Evolutionary conservation across 2,113 vertebrate species (phyloP).

Genomic region (Struthidea cinerea): DNA sequence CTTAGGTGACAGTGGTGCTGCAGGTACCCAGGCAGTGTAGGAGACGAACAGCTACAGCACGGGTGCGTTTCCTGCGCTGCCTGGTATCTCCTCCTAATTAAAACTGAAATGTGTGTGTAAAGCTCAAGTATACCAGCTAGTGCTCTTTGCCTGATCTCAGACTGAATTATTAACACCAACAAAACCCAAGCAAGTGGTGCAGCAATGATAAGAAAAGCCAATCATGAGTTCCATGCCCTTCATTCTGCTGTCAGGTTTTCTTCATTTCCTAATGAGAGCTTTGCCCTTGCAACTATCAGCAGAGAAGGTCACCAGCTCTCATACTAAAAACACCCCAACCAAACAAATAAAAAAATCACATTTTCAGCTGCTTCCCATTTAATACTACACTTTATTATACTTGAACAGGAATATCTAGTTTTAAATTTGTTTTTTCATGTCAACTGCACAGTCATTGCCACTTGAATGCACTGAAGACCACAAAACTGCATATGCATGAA

Average conservation of each 20-base stretch:
- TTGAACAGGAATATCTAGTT: not conserved
- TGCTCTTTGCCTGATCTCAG: not conserved
- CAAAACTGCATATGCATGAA: rapidly evolving
- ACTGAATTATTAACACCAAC: not conserved
- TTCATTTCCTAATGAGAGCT: not conserved
- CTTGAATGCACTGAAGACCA: not conserved
- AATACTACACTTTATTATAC: not conserved
- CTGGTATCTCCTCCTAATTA: not conserved
- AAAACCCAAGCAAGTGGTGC: not conserved
- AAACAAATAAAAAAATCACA: not conserved
- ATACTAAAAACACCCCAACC: not conserved
- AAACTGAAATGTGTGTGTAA: not conserved
- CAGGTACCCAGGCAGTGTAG: not conserved
- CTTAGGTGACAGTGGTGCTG: not conserved
- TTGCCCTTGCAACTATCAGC: not conserved
- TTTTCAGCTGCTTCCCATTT: not conserved
- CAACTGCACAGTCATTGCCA: not conserved
- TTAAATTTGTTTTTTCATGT: not conserved
- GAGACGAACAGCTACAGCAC: not conserved
- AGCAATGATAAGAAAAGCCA: not conserved
- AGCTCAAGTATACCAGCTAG: not conserved
- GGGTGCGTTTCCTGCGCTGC: rapidly evolving
- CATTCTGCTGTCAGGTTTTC: not conserved
- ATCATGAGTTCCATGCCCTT: not conserved
- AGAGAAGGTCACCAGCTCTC: not conserved